These are phyloP conservation scores for Cephalopachus bancanus DNA, from an alignment of 2,797 vertebrate species.

Conservation along the genomic window DNA sequence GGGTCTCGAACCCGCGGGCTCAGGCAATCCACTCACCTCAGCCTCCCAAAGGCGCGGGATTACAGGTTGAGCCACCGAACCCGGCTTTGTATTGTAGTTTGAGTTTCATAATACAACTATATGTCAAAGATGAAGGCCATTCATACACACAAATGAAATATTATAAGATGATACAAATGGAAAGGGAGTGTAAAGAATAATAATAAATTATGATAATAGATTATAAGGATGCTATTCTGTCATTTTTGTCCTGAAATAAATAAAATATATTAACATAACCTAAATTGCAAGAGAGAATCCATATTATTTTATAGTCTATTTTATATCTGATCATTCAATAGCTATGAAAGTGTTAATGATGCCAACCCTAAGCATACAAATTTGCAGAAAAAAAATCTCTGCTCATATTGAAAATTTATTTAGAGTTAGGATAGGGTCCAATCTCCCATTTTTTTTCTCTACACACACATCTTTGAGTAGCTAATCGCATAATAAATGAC, in stretches of 20 bases:
- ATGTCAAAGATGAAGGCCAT: not conserved
- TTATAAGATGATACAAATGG: not conserved
- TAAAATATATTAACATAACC: not conserved
- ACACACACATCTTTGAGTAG: not conserved
- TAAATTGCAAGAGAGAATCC: not conserved
- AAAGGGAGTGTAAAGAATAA: not conserved
- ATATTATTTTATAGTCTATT: not conserved
- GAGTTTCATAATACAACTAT: not conserved
- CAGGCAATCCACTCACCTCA: too few species aligned
- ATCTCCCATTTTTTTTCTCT: not conserved
- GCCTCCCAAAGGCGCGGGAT: too few species aligned
- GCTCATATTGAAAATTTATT: not conserved
- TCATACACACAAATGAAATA: not conserved
- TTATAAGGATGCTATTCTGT: not conserved
- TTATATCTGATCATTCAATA: not conserved
- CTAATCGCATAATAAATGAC: not conserved
- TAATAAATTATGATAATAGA: not conserved
- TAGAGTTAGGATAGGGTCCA: not conserved
- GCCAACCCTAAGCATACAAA: not conserved
- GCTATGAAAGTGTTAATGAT: conserved; percentile 17
- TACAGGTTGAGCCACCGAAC: too few species aligned
- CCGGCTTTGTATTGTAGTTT: not conserved
- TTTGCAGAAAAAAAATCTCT: conserved; percentile 10
- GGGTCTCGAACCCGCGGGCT: too few species aligned
- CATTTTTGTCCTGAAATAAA: conserved; percentile 2